Percentiles rank a stretch among this genome's conserved stretches.
These are phyloP conservation scores for Homarus gammarus DNA, from an alignment of 2,888 invertebrate species.

Conservation along the genomic window DNA sequence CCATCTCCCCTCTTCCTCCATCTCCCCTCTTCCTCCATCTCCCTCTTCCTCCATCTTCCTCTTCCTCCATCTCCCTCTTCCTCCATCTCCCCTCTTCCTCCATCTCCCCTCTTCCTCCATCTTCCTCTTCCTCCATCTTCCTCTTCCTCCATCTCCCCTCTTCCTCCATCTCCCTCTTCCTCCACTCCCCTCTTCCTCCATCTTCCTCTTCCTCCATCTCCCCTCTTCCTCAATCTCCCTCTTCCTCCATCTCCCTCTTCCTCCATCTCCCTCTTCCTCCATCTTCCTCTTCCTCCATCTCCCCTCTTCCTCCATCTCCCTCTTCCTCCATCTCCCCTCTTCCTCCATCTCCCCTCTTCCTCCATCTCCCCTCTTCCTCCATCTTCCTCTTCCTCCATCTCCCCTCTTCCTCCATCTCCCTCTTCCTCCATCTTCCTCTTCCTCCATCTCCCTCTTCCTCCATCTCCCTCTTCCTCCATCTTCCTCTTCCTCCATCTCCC, in stretches of 20 bases:
- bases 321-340: not conserved
- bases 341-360: not conserved
- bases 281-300: not conserved
- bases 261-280: not conserved
- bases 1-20: not conserved
- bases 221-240: not conserved
- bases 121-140: not conserved
- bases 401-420: not conserved
- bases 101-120: not conserved
- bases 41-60: too few species aligned
- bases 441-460: too few species aligned
- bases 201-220: too few species aligned
- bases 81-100: too few species aligned
- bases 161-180: not conserved
- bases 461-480: too few species aligned
- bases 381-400: not conserved
- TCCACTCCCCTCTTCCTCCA: too few species aligned
- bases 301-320: slow-evolving; percentile 4
- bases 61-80: too few species aligned
- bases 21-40: too few species aligned
- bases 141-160: not conserved
- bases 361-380: too few species aligned
- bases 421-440: too few species aligned
- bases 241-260: not conserved
- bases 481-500: not conserved